Conservation (phyloP, 92 coral and sea anemone genomes). For the Paramuricea clavata region DNA sequence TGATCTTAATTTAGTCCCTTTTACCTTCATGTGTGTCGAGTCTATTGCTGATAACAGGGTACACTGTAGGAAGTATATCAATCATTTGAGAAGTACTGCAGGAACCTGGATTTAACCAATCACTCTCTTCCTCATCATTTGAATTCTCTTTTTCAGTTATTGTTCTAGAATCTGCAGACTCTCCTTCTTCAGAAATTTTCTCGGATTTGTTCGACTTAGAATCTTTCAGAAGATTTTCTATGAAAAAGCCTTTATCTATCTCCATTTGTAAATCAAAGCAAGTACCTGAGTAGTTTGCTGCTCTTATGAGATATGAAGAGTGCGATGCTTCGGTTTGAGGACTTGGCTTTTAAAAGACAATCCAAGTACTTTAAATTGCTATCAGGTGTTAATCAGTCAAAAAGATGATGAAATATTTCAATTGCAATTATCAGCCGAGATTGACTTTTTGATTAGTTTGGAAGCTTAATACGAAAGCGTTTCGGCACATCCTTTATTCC, state of each 20-base stretch:
- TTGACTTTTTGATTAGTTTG: constrained; percentile 52
- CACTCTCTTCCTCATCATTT: background rate
- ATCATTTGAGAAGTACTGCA: constrained; percentile 23
- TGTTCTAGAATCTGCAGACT: background rate
- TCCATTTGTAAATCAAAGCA: constrained; percentile 11
- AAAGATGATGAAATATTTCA: constrained; percentile 45
- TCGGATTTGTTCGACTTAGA: background rate
- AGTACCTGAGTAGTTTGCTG: constrained; percentile 15
- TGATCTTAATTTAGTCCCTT: background rate
- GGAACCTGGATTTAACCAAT: constrained; percentile 16
- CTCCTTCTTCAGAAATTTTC: background rate
- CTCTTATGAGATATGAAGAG: constrained; percentile 43
- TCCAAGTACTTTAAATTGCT: constrained; percentile 49
- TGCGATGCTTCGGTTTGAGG: constrained; percentile 45
- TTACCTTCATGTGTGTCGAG: constrained; percentile 53
- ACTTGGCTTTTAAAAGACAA: constrained; percentile 44
- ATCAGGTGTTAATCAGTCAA: constrained; percentile 56
- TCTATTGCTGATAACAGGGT: constrained; percentile 54
- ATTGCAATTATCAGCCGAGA: constrained; percentile 51
- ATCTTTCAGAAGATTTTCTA: constrained; percentile 38
- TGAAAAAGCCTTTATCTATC: constrained; percentile 39
- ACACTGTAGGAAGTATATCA: constrained; percentile 50
- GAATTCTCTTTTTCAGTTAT: background rate
- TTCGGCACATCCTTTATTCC: constrained; percentile 45
- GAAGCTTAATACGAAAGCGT: constrained; percentile 18